Conservation (phyloP, 2,888 invertebrate species). For the Hemithea aestivaria region DNA sequence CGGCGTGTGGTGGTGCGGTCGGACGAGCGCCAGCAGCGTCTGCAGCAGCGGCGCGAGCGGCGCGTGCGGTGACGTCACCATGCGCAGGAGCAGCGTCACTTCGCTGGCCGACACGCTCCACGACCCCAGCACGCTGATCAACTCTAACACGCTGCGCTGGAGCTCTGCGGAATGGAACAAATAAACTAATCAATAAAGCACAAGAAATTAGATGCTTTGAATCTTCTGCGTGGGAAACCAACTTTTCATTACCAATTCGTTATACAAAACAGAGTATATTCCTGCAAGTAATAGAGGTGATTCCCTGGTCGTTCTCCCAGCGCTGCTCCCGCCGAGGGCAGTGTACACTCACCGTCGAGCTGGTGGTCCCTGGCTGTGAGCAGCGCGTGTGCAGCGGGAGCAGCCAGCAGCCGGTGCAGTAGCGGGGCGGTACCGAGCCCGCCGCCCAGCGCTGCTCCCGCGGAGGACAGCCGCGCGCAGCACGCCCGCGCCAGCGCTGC, state of each 20-base stretch:
- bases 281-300: too few relatives aligned
- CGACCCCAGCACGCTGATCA: conserved; percentile 76
- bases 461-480: conserved; percentile 43
- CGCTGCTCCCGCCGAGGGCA: too few relatives aligned
- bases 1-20: conserved; percentile 66
- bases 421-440: conserved; percentile 43
- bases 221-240: too few relatives aligned
- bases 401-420: conserved; percentile 39
- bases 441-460: conserved; percentile 27
- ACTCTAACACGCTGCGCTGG: conserved; percentile 82
- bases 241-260: too few relatives aligned
- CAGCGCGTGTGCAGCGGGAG: conserved; percentile 24
- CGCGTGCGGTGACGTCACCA: conserved; percentile 79
- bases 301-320: too few relatives aligned
- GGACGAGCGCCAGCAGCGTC: conserved; percentile 61
- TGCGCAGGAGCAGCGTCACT: conserved; percentile 78
- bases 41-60: conserved; percentile 76
- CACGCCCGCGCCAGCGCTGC: conserved; percentile 52
- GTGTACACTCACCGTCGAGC: conserved; percentile 32
- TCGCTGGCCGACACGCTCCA: conserved; percentile 75
- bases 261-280: too few relatives aligned
- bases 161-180: conserved; percentile 69
- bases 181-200: too few relatives aligned
- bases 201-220: too few relatives aligned
- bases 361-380: conserved; percentile 21